Percentiles rank a stretch among this genome's conserved stretches.
Evolutionary conservation across 1,140 invertebrate species (phyloP).

Genomic region (Paralvinella palmiformis): DNA sequence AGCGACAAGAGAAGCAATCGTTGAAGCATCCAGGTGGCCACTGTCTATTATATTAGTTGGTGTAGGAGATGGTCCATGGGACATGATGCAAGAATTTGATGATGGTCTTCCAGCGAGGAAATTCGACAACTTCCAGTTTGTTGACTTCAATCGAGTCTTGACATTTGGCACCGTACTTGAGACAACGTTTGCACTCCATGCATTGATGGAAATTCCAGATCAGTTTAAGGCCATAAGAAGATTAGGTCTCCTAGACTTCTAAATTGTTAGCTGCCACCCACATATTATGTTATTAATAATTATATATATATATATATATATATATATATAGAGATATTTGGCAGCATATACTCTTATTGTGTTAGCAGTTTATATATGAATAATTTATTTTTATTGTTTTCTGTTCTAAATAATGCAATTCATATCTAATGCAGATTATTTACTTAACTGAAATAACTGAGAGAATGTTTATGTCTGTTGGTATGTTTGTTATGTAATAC

Average conservation of each 20-base stretch:
- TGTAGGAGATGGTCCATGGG: constrained; percentile 57
- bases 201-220: constrained; percentile 55
- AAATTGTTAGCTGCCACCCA: neutral
- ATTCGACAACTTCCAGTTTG: constrained; percentile 59
- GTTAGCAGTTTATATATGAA: too few relatives aligned
- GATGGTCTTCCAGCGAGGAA: constrained; percentile 52
- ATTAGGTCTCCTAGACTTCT: constrained; percentile 14
- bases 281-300: too few relatives aligned
- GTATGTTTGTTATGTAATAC: too few relatives aligned
- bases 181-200: constrained; percentile 52
- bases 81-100: constrained; percentile 55
- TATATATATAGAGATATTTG: too few relatives aligned
- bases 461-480: too few relatives aligned
- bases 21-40: constrained; percentile 54
- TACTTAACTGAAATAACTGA: too few relatives aligned
- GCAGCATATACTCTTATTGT: too few relatives aligned
- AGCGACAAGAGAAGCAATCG: constrained; percentile 53
- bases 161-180: constrained; percentile 49
- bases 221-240: constrained; percentile 54
- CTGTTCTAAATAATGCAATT: too few relatives aligned
- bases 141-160: constrained; percentile 52
- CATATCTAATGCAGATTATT: too few relatives aligned
- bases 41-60: constrained; percentile 58
- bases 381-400: too few relatives aligned
- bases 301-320: too few relatives aligned